Evolutionary conservation across 2,797 vertebrate genomes (phyloP), one percentile per base, ranked within the genome.

Genomic region (Percopsis omiscomaycus): DNA sequence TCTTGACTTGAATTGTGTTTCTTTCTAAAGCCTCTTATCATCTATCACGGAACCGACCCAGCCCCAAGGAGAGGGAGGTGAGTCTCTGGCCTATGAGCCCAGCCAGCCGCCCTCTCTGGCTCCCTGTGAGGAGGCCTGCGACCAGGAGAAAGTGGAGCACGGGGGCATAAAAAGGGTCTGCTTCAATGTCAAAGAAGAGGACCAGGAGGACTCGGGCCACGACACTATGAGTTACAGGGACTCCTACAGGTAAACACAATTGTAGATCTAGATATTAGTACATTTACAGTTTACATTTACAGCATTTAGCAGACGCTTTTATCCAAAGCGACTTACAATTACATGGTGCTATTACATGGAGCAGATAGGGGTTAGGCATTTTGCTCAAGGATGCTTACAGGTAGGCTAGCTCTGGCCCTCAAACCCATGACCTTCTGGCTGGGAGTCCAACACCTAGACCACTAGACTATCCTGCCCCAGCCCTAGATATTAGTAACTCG

Each of bases 201-300:
- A 99, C 65, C 98, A 99, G 88, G 97, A 99, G 79, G 98, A 99
- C 89, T 99, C 98, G 0, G 98, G 98, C 15, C 98, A 99, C 0
- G 98, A 99, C 84, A 99, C 98, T 1, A 96, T 98, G 94, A 99
- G 98, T 90, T 98, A 95, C 90, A 94, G 98, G 32, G 98, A 99
- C 84, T 99, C 98, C 6, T 99, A 99, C 92, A 99, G 97, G 98
- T 98, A 15, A 5, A 13, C n/a, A 48, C 9, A 53, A 52, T n/a
- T 51, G 15, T 16, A 37, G 5, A 8, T 5, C 9, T 8, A 37
- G 9, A 37, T 37, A 37, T 8, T 5, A 2, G 32, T 37, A 9
- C 32, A 37, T 37, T 37, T 22, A 37, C 9, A 37, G 4, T 8
- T 37, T 8, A 37, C 5, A 9, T 5, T 1, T 37, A 37, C 32